Percentiles rank a stretch among this genome's conserved stretches.
phyloP scores from a whole-genome alignment of 1,140 invertebrate species.

The Drosophila azteca region DNA sequence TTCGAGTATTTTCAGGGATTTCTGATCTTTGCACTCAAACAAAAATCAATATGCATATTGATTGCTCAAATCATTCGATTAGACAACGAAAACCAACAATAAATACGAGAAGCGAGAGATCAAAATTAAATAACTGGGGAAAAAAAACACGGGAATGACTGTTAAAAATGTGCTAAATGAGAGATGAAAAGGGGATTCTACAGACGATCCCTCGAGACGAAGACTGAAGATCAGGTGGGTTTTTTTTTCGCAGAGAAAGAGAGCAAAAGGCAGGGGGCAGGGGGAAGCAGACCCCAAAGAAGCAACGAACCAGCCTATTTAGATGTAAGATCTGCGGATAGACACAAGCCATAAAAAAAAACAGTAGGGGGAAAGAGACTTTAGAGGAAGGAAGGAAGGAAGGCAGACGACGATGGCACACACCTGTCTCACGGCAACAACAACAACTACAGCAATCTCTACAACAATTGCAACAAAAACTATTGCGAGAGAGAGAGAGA shows the following conservation, averaged over 20 bases:
- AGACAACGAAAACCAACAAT: constrained; percentile 22
- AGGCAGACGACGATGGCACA: constrained; percentile 31
- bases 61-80: constrained; percentile 58
- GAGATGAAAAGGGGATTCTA: neutral
- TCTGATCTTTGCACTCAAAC: constrained; percentile 35
- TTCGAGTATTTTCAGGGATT: constrained; percentile 63
- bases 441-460: constrained; percentile 12
- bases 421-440: constrained; percentile 56
- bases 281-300: constrained; percentile 40
- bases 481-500: too few relatives aligned
- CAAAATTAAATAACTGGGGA: constrained; percentile 49
- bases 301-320: constrained; percentile 59
- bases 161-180: constrained; percentile 63
- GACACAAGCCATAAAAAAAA: constrained; percentile 64
- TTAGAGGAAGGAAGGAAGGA: constrained; percentile 6
- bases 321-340: constrained; percentile 68
- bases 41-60: constrained; percentile 43
- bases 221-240: constrained; percentile 32
- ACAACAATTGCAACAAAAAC: constrained; percentile 8
- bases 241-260: constrained; percentile 25
- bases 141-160: constrained; percentile 74
- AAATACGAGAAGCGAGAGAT: constrained; percentile 46
- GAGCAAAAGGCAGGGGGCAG: neutral
- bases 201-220: constrained; percentile 15
- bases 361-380: neutral